These are phyloP conservation scores for Drosophila cognata DNA, from an alignment of 2,888 invertebrate species.

Conservation along the genomic window DNA sequence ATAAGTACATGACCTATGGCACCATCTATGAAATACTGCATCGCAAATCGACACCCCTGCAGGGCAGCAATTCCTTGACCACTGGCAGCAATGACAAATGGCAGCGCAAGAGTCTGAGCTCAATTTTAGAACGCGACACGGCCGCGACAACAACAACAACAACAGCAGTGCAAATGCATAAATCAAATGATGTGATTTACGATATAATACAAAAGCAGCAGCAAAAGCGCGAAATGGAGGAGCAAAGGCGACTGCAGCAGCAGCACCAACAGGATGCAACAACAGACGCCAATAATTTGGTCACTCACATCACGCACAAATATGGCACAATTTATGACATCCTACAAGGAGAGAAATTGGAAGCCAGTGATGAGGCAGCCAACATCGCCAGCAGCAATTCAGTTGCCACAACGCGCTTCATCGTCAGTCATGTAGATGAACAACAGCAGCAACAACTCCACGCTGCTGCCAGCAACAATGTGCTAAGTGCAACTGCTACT, in stretches of 20 bases:
- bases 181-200: slow-evolving; percentile 82
- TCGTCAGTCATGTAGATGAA: slow-evolving; percentile 84
- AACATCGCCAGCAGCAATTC: slow-evolving; percentile 26
- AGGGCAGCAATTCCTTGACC: slow-evolving; percentile 41
- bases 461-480: slow-evolving; percentile 12
- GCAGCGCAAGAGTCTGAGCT: slow-evolving; percentile 83
- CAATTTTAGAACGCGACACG: slow-evolving; percentile 81
- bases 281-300: slow-evolving; percentile 44
- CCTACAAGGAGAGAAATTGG: slow-evolving; percentile 81
- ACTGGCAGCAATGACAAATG: slow-evolving; percentile 70
- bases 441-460: slow-evolving; percentile 33
- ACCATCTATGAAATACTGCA: slow-evolving; percentile 85
- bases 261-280: slow-evolving; percentile 47
- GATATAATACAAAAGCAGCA: slow-evolving; percentile 84
- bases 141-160: slow-evolving; percentile 23
- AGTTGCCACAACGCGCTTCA: slow-evolving; percentile 80
- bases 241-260: slow-evolving; percentile 16
- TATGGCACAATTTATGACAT: slow-evolving; percentile 85
- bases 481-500: not conserved
- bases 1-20: slow-evolving; percentile 85
- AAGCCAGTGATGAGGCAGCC: slow-evolving; percentile 44
- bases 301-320: slow-evolving; percentile 66
- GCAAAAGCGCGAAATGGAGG: slow-evolving; percentile 50
- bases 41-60: slow-evolving; percentile 79
- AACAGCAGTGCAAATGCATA: slow-evolving; percentile 57